Conservation (phyloP, 2,888 invertebrate species). For the Trypoxylon attenuatum region DNA sequence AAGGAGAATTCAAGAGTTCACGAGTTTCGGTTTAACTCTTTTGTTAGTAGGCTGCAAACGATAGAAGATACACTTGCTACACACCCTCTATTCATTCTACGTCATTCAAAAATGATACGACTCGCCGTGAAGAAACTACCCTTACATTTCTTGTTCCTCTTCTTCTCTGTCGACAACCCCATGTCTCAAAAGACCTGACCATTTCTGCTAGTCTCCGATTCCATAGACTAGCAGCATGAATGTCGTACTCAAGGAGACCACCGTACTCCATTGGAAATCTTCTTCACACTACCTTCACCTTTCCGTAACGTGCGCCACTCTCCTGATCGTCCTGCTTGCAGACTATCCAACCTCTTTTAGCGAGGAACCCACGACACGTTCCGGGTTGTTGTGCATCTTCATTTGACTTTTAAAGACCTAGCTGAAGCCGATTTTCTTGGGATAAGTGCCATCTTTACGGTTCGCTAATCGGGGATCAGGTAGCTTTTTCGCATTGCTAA, state of each 20-base stretch:
- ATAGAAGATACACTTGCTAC: constrained; percentile 8
- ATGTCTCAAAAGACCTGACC: constrained; percentile 28
- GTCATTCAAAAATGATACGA: constrained; percentile 13
- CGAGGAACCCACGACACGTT: constrained; percentile 1
- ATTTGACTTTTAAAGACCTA: neutral
- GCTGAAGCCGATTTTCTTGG: constrained; percentile 20
- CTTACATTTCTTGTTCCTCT: constrained; percentile 21
- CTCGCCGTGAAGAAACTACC: constrained; percentile 25
- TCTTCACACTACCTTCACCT: neutral
- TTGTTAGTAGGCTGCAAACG: constrained; percentile 1
- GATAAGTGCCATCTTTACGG: too few relatives aligned
- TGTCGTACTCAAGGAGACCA: constrained; percentile 34
- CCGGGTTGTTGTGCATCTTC: constrained; percentile 6
- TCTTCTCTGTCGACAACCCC: constrained; percentile 6
- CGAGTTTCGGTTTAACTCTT: too few relatives aligned
- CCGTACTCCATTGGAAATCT: constrained; percentile 24
- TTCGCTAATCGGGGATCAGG: too few relatives aligned
- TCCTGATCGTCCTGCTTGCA: constrained; percentile 13
- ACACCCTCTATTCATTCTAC: constrained; percentile 13
- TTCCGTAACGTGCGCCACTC: neutral
- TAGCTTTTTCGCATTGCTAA: too few relatives aligned
- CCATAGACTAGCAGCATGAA: constrained; percentile 37
- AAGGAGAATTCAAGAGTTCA: too few relatives aligned
- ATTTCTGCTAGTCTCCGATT: constrained; percentile 37
- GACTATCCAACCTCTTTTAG: constrained; percentile 42